These are phyloP conservation scores for Gymnoscopelus braueri DNA, from an alignment of 2,797 vertebrate genomes.

Conservation along the genomic window DNA sequence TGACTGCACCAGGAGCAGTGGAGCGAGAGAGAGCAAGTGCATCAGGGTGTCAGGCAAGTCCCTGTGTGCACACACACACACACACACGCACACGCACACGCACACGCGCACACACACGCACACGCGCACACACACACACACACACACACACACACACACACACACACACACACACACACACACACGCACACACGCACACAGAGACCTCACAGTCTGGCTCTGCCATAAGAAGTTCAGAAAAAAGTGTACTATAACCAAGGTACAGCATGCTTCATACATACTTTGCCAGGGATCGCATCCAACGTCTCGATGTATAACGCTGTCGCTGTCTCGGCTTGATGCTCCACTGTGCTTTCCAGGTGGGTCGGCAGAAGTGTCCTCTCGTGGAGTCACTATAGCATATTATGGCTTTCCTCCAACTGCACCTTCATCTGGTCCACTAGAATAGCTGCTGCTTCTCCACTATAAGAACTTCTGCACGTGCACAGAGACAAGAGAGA, in stretches of 20 bases:
- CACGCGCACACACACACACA: constrained; percentile 32
- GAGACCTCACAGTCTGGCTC: constrained; percentile 41
- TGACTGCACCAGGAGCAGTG: constrained; percentile 69
- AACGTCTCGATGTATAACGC: background rate
- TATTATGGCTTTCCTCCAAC: constrained; percentile 51
- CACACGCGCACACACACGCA: constrained; percentile 52
- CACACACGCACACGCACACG: constrained; percentile 40
- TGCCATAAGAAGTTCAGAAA: constrained; percentile 67
- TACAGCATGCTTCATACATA: constrained; percentile 58
- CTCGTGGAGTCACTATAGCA: constrained; percentile 41
- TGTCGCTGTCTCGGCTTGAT: constrained; percentile 26
- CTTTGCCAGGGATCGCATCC: constrained; percentile 20
- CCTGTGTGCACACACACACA: constrained; percentile 52
- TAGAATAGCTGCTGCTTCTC: constrained; percentile 59
- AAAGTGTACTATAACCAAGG: constrained; percentile 70
- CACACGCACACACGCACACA: constrained; percentile 30
- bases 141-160: constrained; percentile 30
- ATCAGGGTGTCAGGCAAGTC: constrained; percentile 75
- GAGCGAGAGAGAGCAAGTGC: constrained; percentile 73
- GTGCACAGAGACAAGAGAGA: constrained; percentile 38
- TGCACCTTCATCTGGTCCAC: constrained; percentile 51
- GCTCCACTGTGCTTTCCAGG: constrained; percentile 65
- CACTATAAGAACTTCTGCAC: constrained; percentile 51
- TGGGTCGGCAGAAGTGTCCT: constrained; percentile 56
- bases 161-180: constrained; percentile 40